Conservation (phyloP, 1,140 invertebrate species). For the Cecropterus lyciades region DNA sequence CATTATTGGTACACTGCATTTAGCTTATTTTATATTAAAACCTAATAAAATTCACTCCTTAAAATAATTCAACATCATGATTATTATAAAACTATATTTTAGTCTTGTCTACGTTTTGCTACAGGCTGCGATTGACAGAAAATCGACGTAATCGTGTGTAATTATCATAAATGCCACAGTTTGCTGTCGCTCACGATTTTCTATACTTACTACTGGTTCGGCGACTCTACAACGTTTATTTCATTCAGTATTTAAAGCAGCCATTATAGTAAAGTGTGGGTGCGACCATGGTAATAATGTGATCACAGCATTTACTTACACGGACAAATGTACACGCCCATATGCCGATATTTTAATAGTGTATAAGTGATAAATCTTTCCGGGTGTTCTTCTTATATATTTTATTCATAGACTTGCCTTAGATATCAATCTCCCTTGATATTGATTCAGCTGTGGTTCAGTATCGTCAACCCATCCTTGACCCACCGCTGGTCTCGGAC, state of each 20-base stretch:
- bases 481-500: too few relatives aligned
- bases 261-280: conserved; percentile 13
- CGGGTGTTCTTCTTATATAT: too few relatives aligned
- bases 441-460: too few relatives aligned
- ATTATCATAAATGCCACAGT: conserved; percentile 24
- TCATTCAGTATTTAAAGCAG: conserved; percentile 9
- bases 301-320: not conserved
- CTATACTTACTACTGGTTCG: conserved; percentile 4
- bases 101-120: not conserved
- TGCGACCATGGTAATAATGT: conserved; percentile 6
- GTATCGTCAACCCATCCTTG: too few relatives aligned
- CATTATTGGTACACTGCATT: too few relatives aligned
- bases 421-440: too few relatives aligned
- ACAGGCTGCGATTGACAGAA: not conserved
- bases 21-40: too few relatives aligned
- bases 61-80: not conserved
- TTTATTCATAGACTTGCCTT: too few relatives aligned
- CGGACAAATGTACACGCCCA: not conserved
- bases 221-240: not conserved
- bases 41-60: not conserved
- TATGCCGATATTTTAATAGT: not conserved
- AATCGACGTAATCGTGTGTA: conserved; percentile 16
- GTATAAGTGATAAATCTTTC: not conserved
- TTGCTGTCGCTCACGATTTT: conserved; percentile 12
- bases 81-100: not conserved